phyloP scores from a whole-genome alignment of 2,888 invertebrate genomes.

The Pediacus dermestoides region DNA sequence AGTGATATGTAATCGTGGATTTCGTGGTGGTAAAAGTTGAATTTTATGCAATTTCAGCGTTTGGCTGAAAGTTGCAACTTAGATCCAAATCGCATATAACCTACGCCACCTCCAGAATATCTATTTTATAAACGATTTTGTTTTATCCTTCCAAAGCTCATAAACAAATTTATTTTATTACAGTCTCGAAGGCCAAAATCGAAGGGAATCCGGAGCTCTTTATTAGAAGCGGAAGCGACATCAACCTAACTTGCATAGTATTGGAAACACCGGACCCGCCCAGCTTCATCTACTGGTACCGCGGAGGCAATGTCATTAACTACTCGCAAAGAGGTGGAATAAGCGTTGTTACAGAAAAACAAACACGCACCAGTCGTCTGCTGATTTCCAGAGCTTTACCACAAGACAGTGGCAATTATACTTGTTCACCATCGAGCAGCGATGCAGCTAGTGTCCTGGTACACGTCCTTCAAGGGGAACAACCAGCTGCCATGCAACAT shows the following conservation, averaged over 20 bases:
- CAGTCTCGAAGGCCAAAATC: slow-evolving; percentile 88
- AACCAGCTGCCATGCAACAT: slow-evolving; percentile 51
- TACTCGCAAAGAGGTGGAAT: slow-evolving; percentile 83
- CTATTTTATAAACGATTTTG: no score
- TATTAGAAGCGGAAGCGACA: slow-evolving; percentile 86
- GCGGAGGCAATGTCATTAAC: slow-evolving; percentile 76
- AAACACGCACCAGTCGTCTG: slow-evolving; percentile 77
- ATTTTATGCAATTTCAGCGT: no score
- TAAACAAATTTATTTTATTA: no score
- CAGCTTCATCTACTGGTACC: slow-evolving; percentile 79
- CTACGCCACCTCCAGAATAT: no score
- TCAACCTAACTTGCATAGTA: slow-evolving; percentile 86
- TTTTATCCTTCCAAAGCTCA: no score
- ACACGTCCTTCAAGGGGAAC: slow-evolving; percentile 56
- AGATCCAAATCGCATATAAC: no score
- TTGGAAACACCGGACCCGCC: slow-evolving; percentile 79
- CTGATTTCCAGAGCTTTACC: slow-evolving; percentile 80
- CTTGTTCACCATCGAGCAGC: slow-evolving; percentile 68
- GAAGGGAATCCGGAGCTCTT: slow-evolving; percentile 80
- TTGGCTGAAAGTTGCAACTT: no score
- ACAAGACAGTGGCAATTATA: slow-evolving; percentile 83
- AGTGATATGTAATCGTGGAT: no score
- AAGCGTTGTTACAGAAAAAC: slow-evolving; percentile 80
- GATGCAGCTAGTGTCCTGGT: slow-evolving; percentile 58
- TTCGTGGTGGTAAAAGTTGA: no score